Evolutionary conservation across 2,888 invertebrate species (phyloP).

Genomic region (Pocota personata): DNA sequence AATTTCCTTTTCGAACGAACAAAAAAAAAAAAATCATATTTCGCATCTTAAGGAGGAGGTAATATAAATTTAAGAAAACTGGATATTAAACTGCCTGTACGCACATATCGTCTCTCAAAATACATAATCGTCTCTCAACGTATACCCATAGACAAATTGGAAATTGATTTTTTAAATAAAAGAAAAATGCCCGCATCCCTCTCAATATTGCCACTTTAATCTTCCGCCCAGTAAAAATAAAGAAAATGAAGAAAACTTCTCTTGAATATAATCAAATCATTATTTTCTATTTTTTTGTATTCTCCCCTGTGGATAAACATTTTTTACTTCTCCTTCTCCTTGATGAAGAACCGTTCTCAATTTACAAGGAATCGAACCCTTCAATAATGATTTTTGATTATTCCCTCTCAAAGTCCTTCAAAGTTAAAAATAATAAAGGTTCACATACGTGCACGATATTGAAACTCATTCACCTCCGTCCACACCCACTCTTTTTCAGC

Average conservation of each 20-base stretch:
- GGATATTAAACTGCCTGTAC: slow-evolving; percentile 4
- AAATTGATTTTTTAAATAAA: background rate
- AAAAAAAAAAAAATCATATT: slow-evolving; percentile 8
- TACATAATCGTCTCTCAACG: background rate
- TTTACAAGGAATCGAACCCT: slow-evolving; percentile 24
- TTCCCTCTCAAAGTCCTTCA: slow-evolving; percentile 6
- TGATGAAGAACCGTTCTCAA: slow-evolving; percentile 16
- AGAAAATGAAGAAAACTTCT: background rate
- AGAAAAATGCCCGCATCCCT: slow-evolving; percentile 8
- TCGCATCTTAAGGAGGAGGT: slow-evolving; percentile 10
- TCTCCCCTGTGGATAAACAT: background rate
- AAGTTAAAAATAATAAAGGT: slow-evolving; percentile 34
- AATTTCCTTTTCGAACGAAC: slow-evolving; percentile 14
- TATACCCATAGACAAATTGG: background rate
- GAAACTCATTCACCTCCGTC: slow-evolving; percentile 6
- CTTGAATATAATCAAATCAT: slow-evolving; percentile 30
- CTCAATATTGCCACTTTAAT: background rate
- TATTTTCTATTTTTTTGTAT: slow-evolving; percentile 4
- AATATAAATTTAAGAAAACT: slow-evolving; percentile 16
- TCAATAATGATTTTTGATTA: slow-evolving; percentile 22
- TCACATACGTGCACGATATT: slow-evolving; percentile 9
- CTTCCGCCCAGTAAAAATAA: background rate
- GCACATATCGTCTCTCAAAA: background rate
- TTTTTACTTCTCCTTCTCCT: background rate
- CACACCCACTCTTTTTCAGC: background rate